phyloP scores from a whole-genome alignment of 2,888 invertebrate species.

The Colletes collaris region DNA sequence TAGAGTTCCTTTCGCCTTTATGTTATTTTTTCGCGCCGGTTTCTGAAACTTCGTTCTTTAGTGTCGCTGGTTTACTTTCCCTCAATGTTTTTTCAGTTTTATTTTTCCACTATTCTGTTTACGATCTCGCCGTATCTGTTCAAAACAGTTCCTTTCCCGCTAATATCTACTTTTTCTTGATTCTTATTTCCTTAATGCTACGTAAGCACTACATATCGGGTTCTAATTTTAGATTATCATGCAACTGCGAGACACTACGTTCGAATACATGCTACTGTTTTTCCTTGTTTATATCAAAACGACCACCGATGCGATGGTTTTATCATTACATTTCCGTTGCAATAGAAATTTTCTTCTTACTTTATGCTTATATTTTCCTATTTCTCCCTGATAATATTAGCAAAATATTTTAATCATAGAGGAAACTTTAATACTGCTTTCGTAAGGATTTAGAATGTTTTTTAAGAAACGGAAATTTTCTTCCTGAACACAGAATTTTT shows the following conservation, averaged over 20 bases:
- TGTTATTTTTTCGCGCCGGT: not conserved
- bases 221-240: constrained; percentile 10
- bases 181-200: constrained; percentile 7
- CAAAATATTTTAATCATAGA: not conserved
- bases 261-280: not conserved
- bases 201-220: constrained; percentile 4
- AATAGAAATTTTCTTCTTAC: not conserved
- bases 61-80: not conserved
- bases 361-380: not conserved
- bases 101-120: constrained; percentile 16
- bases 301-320: not conserved
- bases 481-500: too few species aligned
- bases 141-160: not conserved
- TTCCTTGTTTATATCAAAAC: not conserved
- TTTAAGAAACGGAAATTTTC: too few species aligned
- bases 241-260: not conserved
- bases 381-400: too few species aligned
- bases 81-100: constrained; percentile 1
- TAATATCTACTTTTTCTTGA: not conserved
- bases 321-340: not conserved
- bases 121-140: constrained; percentile 21
- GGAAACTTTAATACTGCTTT: too few species aligned
- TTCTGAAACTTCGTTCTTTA: not conserved
- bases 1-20: not conserved
- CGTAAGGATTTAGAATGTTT: too few species aligned